Percentiles rank a stretch among this genome's conserved stretches.
Evolutionary conservation across 2,113 vertebrate species (phyloP).

Genomic region (Hyaena hyaena): DNA sequence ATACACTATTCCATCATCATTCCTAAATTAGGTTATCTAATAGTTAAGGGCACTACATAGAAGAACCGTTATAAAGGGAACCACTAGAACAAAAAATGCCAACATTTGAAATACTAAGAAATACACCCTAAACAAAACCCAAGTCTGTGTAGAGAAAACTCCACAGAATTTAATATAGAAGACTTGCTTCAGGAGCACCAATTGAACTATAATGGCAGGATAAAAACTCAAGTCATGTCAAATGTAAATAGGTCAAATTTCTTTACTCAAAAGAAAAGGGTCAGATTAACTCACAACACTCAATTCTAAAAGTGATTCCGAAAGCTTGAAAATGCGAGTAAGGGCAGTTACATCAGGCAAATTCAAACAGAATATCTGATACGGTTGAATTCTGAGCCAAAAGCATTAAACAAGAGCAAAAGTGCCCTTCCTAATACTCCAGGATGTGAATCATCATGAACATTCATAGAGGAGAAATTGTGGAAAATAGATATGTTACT

Average conservation of each 20-base stretch:
- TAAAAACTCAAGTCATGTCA: not conserved
- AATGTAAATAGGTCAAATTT: not conserved
- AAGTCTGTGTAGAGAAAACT: not conserved
- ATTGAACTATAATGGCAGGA: not conserved
- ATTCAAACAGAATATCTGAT: not conserved
- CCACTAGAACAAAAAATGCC: not conserved
- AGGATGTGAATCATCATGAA: not conserved
- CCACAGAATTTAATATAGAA: not conserved
- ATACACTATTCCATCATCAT: not conserved
- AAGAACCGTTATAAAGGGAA: not conserved
- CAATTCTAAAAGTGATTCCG: not conserved
- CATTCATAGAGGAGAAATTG: not conserved
- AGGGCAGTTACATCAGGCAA: not conserved
- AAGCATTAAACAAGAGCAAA: not conserved
- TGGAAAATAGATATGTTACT: not conserved
- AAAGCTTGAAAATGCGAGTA: not conserved
- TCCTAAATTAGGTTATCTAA: not conserved
- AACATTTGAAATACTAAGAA: not conserved
- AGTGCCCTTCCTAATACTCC: not conserved
- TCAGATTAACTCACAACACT: not conserved
- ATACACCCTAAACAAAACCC: not conserved
- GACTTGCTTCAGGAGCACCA: not conserved
- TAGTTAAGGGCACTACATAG: not conserved
- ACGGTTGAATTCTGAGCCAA: not conserved
- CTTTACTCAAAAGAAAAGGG: not conserved